phyloP scores from a whole-genome alignment of 2,797 vertebrate genomes.

The Chloroceryle amazona region DNA sequence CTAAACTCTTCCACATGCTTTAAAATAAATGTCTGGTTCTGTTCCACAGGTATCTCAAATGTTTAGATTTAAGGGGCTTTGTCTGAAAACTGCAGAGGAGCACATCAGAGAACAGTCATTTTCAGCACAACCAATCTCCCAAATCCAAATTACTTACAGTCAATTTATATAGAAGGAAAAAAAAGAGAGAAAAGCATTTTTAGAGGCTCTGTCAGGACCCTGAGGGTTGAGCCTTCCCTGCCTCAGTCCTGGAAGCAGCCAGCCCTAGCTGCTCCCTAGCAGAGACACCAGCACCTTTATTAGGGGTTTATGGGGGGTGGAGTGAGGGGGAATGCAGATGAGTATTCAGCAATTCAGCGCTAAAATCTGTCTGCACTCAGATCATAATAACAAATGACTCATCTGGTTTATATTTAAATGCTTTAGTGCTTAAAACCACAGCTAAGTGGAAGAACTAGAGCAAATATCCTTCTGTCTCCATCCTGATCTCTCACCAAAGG shows the following conservation, averaged over 20 bases:
- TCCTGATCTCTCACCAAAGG: neutral
- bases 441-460: neutral
- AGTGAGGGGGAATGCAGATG: neutral
- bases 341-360: neutral
- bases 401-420: neutral
- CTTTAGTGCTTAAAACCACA: neutral
- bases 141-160: neutral
- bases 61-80: neutral
- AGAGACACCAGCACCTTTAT: neutral
- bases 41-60: neutral
- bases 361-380: neutral
- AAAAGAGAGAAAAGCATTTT: neutral
- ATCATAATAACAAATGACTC: neutral
- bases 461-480: neutral
- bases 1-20: neutral
- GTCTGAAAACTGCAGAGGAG: neutral
- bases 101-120: neutral
- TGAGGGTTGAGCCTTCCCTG: neutral
- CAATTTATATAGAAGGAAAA: neutral
- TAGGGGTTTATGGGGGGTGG: neutral
- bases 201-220: neutral
- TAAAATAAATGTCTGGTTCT: neutral
- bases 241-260: neutral
- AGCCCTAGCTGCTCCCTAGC: neutral
- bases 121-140: neutral